These are phyloP conservation scores for Aporophyla lueneburgensis DNA, from an alignment of 2,888 invertebrate genomes.

Conservation along the genomic window DNA sequence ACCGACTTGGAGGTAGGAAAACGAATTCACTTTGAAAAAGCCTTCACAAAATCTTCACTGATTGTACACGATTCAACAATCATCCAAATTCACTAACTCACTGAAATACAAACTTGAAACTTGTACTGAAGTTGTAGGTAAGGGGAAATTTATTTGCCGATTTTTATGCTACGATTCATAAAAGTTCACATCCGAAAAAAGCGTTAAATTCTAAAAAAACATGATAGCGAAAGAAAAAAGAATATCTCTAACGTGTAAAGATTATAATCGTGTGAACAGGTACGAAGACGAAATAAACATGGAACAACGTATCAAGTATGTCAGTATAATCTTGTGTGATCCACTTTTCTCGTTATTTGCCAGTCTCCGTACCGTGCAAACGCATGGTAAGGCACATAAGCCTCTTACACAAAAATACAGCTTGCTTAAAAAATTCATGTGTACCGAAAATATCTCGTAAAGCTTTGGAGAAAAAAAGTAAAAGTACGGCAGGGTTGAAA, in stretches of 20 bases:
- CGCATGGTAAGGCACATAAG: constrained; percentile 54
- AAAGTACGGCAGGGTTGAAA: constrained; percentile 1
- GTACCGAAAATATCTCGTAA: constrained; percentile 33
- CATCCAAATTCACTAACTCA: too few relatives aligned
- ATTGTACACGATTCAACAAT: too few relatives aligned
- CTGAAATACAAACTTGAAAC: too few relatives aligned
- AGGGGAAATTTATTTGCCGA: too few relatives aligned
- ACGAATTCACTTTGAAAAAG: too few relatives aligned
- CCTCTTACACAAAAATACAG: constrained; percentile 63
- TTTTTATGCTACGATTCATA: too few relatives aligned
- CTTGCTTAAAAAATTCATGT: constrained; percentile 57
- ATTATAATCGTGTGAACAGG: constrained; percentile 33
- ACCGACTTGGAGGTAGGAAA: too few relatives aligned
- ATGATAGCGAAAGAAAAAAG: background rate
- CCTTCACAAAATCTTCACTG: too few relatives aligned
- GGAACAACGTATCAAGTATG: constrained; percentile 45
- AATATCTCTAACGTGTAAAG: background rate
- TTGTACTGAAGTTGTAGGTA: too few relatives aligned
- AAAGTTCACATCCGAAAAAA: too few relatives aligned
- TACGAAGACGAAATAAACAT: constrained; percentile 32
- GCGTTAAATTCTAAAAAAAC: background rate
- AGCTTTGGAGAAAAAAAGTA: constrained; percentile 17
- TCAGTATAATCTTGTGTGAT: constrained; percentile 63
- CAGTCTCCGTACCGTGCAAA: constrained; percentile 39
- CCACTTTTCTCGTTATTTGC: constrained; percentile 61